Evolutionary conservation across 1,140 invertebrate species (phyloP).

Genomic region (Hormaphis cornu): DNA sequence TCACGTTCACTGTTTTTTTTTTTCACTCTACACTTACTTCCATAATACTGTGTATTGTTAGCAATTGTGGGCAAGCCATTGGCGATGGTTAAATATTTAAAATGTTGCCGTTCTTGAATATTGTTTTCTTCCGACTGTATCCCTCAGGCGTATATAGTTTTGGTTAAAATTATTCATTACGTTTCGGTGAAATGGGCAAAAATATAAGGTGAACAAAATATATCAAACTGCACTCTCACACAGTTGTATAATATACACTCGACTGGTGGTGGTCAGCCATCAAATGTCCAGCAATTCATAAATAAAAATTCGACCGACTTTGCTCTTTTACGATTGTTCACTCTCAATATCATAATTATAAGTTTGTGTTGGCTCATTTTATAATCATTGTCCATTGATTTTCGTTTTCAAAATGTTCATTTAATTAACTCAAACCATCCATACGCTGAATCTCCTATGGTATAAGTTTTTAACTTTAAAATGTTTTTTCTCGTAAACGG

Average conservation of each 20-base stretch:
- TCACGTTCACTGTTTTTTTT: background rate
- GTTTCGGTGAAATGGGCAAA: conserved; percentile 1
- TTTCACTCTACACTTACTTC: background rate
- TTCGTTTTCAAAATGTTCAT: no score
- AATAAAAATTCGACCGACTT: background rate
- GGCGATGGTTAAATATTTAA: conserved; percentile 31
- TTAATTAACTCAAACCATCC: no score
- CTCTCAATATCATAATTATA: no score
- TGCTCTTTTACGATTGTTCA: background rate
- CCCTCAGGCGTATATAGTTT: background rate
- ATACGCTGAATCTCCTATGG: no score
- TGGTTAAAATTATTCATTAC: conserved; percentile 29
- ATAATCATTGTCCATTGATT: no score
- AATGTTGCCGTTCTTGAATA: conserved; percentile 3
- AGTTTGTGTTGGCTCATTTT: no score
- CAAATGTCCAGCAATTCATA: background rate
- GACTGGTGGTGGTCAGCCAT: background rate
- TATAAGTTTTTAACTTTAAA: no score
- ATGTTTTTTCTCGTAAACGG: no score
- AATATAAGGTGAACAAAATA: background rate
- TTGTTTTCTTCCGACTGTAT: conserved; percentile 27
- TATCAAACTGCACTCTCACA: background rate
- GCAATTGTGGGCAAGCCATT: background rate
- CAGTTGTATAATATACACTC: background rate
- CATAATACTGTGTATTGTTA: conserved; percentile 25